Conservation (phyloP, 1,140 invertebrate genomes). For the Carposina sasakii region DNA sequence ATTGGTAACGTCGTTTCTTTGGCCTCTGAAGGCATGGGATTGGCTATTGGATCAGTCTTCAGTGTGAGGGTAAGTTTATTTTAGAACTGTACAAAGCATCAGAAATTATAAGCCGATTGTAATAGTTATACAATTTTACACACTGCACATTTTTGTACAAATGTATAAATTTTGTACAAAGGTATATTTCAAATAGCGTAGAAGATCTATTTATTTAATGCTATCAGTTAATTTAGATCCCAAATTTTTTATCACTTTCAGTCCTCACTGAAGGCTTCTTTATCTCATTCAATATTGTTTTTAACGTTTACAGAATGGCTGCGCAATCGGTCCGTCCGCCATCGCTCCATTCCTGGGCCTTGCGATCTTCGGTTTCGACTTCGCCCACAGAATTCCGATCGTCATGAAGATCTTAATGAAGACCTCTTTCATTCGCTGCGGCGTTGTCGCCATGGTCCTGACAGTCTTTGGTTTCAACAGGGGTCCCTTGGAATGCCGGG, state of each 20-base stretch:
- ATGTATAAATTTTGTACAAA: too few relatives aligned
- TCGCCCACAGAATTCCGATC: constrained; percentile 74
- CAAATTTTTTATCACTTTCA: too few relatives aligned
- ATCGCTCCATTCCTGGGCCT: constrained; percentile 78
- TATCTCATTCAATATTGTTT: too few relatives aligned
- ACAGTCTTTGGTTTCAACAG: constrained; percentile 76
- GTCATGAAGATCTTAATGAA: constrained; percentile 76
- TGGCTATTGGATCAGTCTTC: constrained; percentile 78
- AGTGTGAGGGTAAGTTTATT: constrained; percentile 74
- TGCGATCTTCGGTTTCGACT: constrained; percentile 79
- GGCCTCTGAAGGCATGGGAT: constrained; percentile 75
- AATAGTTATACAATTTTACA: too few relatives aligned
- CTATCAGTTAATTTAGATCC: too few relatives aligned
- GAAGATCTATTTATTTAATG: too few relatives aligned
- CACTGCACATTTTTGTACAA: too few relatives aligned
- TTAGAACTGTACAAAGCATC: too few relatives aligned
- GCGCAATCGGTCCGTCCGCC: constrained; percentile 75
- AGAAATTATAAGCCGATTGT: too few relatives aligned
- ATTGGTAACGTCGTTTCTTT: constrained; percentile 74
- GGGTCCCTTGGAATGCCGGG: constrained; percentile 72
- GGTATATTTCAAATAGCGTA: too few relatives aligned
- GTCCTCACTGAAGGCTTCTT: too few relatives aligned
- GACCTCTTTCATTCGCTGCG: constrained; percentile 76
- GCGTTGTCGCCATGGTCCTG: constrained; percentile 74
- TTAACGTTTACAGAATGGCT: constrained; percentile 74